Base-by-base conservation (phyloP, 2,113 vertebrate genomes). In the Semnopithecus entellus region DNA sequence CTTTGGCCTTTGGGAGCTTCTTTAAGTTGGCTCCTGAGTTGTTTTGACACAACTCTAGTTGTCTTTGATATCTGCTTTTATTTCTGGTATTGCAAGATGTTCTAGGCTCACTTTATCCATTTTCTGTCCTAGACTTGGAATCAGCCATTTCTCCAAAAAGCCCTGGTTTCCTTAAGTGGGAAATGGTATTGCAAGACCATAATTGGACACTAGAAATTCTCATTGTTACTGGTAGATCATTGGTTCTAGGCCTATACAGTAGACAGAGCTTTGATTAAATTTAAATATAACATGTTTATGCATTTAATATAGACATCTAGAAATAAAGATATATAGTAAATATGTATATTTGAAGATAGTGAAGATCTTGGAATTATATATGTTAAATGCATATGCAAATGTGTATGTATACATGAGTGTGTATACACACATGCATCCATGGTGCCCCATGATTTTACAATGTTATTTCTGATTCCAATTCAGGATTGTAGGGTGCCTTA, bases 11-110 rank as follows among this genome's bases (percentile, higher is more conserved):
- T 59, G 78, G 88, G 30, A 68, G 45, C 48, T 27, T 84, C 13
- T 45, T 94, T 73, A 95, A n/a, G 4, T 68, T 95, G 72, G 70
- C 55, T 50, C n/a, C 59, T 55, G 52, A 84, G 76, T 94, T 92
- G 72, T 75, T 95, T 35, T 59, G 45, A 61, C 14, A 59, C 66
- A 75, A 75, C 20, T 20, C 14, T 79, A 45, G 52, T 50, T 3
- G 20, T 81, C 68, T 88, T 88, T 73, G 50, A 78, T 48, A 64
- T 27, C 40, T 45, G 25, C 20, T 64, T 78, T 73, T n/a, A 45
- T 88, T 48, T 88, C 14, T 72, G 35, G 70, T 55, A 59, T 97
- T 84, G 94, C 7, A 72, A 73, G 52, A 48, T 95, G 27, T 83
- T 25, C 30, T n/a, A 68, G 57, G 48, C 4, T 92, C 72, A 20